Percentiles rank a stretch among this genome's conserved stretches.
These are phyloP conservation scores for Rhipidura dahli DNA, from an alignment of 2,113 vertebrate species.

Conservation along the genomic window DNA sequence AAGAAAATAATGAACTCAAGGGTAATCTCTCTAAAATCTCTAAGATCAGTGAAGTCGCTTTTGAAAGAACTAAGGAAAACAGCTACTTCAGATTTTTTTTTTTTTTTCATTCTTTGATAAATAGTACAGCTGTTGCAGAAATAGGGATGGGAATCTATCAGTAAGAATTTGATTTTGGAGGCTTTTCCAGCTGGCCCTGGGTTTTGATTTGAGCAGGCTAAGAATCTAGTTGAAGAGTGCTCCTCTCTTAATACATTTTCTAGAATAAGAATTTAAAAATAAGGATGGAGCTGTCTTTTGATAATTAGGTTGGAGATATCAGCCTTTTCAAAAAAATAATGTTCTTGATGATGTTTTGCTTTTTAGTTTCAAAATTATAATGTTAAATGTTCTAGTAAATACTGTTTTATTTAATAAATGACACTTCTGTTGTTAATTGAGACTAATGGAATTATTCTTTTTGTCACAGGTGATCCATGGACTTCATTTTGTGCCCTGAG, in stretches of 20 bases:
- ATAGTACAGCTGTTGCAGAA: not conserved
- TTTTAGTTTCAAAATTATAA: not conserved
- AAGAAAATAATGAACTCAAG: not conserved
- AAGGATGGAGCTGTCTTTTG: not conserved
- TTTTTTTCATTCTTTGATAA: not conserved
- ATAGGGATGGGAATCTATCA: not conserved
- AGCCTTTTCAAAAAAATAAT: constrained; percentile 7
- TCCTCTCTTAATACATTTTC: not conserved
- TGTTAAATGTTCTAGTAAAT: not conserved
- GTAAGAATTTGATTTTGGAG: not conserved
- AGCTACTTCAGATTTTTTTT: not conserved
- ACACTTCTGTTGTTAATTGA: not conserved
- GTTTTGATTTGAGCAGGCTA: not conserved
- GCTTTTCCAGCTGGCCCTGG: not conserved
- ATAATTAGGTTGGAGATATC: not conserved
- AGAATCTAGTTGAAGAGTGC: not conserved
- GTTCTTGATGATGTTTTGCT: constrained; percentile 60
- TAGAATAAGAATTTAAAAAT: not conserved
- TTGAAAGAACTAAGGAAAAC: not conserved
- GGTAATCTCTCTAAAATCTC: not conserved
- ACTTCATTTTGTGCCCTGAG: not conserved
- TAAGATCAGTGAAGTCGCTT: not conserved
- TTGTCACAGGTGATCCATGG: constrained; percentile 55
- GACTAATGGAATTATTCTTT: constrained; percentile 47
- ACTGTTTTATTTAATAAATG: not conserved